phyloP scores from a whole-genome alignment of 2,113 vertebrate genomes.

The Centropus bengalensis region DNA sequence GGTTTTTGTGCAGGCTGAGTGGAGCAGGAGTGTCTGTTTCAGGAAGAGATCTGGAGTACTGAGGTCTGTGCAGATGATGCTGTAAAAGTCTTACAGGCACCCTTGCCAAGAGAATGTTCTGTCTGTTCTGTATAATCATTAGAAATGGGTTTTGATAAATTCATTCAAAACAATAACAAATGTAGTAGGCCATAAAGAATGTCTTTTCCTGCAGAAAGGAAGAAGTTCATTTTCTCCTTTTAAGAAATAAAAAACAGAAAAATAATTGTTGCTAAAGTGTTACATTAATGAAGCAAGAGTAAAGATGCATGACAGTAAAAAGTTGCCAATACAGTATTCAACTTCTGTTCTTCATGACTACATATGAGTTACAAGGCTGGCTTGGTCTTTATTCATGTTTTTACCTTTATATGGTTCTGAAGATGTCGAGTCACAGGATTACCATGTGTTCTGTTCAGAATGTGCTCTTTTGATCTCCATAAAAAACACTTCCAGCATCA shows the following conservation, averaged over 20 bases:
- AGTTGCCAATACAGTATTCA: neutral
- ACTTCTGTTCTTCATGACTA: neutral
- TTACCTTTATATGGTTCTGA: neutral
- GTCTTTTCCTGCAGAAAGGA: neutral
- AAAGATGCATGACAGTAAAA: neutral
- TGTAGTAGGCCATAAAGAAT: neutral
- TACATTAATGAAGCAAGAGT: neutral
- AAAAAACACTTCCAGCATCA: neutral
- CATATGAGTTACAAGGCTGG: neutral
- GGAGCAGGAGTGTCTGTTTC: neutral
- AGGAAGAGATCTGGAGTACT: neutral
- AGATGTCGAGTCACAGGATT: neutral
- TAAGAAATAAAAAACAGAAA: neutral
- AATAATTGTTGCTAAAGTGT: accelerated
- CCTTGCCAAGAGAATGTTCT: neutral
- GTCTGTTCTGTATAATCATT: neutral
- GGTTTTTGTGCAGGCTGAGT: neutral
- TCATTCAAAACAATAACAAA: neutral
- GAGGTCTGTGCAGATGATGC: neutral
- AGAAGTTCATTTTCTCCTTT: neutral
- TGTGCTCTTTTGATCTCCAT: neutral
- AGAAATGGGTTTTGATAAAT: neutral
- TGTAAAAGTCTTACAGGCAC: neutral
- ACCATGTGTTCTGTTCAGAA: neutral
- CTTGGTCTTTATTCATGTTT: neutral